Base-by-base conservation (phyloP, 2,888 invertebrate species). In the Watsonalla binaria region DNA sequence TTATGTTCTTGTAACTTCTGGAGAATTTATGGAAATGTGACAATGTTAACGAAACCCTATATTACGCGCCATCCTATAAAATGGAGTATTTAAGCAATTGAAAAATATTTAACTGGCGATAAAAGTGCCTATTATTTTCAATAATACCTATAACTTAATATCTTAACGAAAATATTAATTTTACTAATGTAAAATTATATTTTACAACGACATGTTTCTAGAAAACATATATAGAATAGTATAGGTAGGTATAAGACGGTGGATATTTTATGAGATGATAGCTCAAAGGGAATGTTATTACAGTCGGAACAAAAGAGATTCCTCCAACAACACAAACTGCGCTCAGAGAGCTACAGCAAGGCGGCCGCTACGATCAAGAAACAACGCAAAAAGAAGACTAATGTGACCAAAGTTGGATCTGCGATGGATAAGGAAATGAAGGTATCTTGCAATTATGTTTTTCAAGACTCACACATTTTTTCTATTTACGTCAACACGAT, bases 241-340 rank as follows among this genome's bases (percentile, higher is more conserved):
- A 24, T 24, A 11, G 42, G 5, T 4, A 42, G 11, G 42, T 42
- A 6, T 11, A 11, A 42, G 42, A 42, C 11, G 42, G 42, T 5
- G 11, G 5, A 11, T 8, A 11, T 11, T 42, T 5, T 42, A 42
- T 11, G 42, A 8, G 42, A 42, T 42, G 11, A 8, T 42, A 42
- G 8, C 8, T 42, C 42, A 42, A 42, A 42, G 42, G 42, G 11
- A 42, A 42, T 42, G 2, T 63, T 53, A 55, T 84, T 88, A 35
- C 91, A 96, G 95, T 96, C 95, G 63, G 97, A 98, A 82, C 97
- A 98, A 86, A 98, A 97, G 85, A 94, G 97, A 78, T 98, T 98
- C 84, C 88, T 97, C 62, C 96, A 97, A 82, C 97, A 97, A 87
- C 98, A 98, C 90, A 98, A 98, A 84, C 94, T 96, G 65, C 93